Percentiles rank a stretch among this genome's conserved stretches.
phyloP scores from a whole-genome alignment of 2,113 vertebrate species.

The Petrocephalus microphthalmus region DNA sequence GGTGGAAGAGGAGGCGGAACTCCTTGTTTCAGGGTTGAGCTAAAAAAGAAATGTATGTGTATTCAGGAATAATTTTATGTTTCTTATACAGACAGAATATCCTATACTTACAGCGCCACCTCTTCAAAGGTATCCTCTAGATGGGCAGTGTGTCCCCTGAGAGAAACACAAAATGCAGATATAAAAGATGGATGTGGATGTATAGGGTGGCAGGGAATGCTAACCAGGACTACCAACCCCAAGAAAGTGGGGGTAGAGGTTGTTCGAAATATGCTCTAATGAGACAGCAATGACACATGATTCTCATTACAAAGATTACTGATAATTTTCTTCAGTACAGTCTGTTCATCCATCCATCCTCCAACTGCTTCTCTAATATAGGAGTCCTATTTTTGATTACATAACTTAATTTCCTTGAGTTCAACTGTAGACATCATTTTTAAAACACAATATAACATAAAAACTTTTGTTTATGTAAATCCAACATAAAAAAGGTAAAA shows the following conservation, averaged over 20 bases:
- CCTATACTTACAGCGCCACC: slow-evolving; percentile 69
- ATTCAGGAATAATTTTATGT: not conserved
- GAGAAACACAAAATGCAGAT: slow-evolving; percentile 12
- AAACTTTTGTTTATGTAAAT: not conserved
- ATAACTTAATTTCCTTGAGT: not conserved
- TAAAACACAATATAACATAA: not conserved
- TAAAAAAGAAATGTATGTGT: slow-evolving; percentile 44
- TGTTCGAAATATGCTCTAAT: not conserved
- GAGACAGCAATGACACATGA: not conserved
- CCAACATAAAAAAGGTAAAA: not conserved
- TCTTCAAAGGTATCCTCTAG: slow-evolving; percentile 73
- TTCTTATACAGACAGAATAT: not conserved
- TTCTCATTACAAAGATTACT: not conserved
- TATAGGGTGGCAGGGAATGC: not conserved
- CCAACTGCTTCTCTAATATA: not conserved
- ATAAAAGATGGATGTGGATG: not conserved
- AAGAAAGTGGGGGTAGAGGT: not conserved
- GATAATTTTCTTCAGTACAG: not conserved
- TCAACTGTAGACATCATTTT: not conserved
- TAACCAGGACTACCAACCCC: not conserved
- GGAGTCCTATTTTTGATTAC: not conserved
- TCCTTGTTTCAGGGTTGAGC: slow-evolving; percentile 80
- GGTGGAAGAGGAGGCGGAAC: slow-evolving; percentile 86
- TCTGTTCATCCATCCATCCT: not conserved
- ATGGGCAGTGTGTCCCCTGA: slow-evolving; percentile 70